Percentiles rank a stretch among this genome's conserved stretches.
phyloP scores from a whole-genome alignment of 1,140 invertebrate genomes.

The Calliopsis andreniformis region DNA sequence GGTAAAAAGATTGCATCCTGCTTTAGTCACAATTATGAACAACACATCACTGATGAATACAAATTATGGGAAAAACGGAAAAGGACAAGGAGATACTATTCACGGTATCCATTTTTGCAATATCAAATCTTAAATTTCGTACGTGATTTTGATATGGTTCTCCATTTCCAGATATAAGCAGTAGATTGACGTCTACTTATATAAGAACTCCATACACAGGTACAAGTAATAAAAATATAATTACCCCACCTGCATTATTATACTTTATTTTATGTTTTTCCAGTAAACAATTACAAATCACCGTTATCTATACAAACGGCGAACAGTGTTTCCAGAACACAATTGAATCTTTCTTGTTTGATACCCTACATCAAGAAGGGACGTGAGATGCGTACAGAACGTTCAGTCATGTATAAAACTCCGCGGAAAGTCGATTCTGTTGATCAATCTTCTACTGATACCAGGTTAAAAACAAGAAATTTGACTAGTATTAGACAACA shows the following conservation, averaged over 20 bases:
- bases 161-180: constrained; percentile 47
- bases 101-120: constrained; percentile 46
- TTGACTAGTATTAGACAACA: constrained; percentile 76
- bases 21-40: constrained; percentile 73
- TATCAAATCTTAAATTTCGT: neutral
- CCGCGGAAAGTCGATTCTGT: constrained; percentile 59
- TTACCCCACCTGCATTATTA: neutral
- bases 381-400: constrained; percentile 73
- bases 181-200: constrained; percentile 68
- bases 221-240: neutral
- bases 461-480: constrained; percentile 61
- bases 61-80: constrained; percentile 58
- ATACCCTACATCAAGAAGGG: constrained; percentile 79
- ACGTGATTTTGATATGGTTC: neutral
- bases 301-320: constrained; percentile 76
- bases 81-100: constrained; percentile 60
- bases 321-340: constrained; percentile 66
- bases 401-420: constrained; percentile 79
- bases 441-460: constrained; percentile 25
- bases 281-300: constrained; percentile 76
- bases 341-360: constrained; percentile 70
- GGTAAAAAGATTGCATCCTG: constrained; percentile 75
- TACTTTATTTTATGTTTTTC: constrained; percentile 9
- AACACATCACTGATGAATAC: constrained; percentile 68
- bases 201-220: constrained; percentile 79